Conservation (phyloP, 2,113 vertebrate genomes). For the Poeciliopsis prolifica region DNA sequence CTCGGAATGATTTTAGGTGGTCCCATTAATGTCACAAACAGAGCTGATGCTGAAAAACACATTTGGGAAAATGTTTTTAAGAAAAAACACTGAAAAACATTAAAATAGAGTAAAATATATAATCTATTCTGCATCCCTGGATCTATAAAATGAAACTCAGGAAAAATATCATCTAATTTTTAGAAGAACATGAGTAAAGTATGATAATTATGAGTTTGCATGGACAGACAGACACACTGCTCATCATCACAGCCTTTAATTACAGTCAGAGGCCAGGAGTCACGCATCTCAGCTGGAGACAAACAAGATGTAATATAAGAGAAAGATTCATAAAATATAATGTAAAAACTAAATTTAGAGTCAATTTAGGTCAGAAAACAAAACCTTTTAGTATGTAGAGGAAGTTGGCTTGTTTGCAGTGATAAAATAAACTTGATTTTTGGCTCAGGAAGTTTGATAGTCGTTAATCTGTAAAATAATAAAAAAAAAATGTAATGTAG, state of each 20-base stretch:
- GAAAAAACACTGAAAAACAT: neutral
- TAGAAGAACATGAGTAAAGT: slow-evolving; percentile 36
- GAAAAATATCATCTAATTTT: slow-evolving; percentile 37
- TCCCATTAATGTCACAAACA: too few species aligned
- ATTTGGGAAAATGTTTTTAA: too few species aligned
- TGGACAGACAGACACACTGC: slow-evolving; percentile 38
- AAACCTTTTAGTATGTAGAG: too few species aligned
- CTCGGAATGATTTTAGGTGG: too few species aligned
- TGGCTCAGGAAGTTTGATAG: too few species aligned
- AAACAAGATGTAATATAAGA: neutral
- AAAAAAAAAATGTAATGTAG: neutral
- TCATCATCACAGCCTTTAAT: neutral
- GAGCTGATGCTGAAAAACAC: too few species aligned
- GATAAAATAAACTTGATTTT: too few species aligned
- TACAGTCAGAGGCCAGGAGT: neutral
- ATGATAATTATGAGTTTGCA: slow-evolving; percentile 56
- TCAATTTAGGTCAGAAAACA: too few species aligned
- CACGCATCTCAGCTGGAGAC: neutral
- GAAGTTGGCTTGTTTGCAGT: too few species aligned
- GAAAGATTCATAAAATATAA: neutral
- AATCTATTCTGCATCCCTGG: neutral
- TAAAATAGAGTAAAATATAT: too few species aligned
- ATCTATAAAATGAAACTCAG: neutral
- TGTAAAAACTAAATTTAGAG: neutral
- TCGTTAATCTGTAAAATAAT: neutral